A percentile compares a stretch with the other conserved stretches of the same genome.
Conservation (phyloP, 1,140 invertebrate species). For the Zaprionus lachaisei region DNA sequence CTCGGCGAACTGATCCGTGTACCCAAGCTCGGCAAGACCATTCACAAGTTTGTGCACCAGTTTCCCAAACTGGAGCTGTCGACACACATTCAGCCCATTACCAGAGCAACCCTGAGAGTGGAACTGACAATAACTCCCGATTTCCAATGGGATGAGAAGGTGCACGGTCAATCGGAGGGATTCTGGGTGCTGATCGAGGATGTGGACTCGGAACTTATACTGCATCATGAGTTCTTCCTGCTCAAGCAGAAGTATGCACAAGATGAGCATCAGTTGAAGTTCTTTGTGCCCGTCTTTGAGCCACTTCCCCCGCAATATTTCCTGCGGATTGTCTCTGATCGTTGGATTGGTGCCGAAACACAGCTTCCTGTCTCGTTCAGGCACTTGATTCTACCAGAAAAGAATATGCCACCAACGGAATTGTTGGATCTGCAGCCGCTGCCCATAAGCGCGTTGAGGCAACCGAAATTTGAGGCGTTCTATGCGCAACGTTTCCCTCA, state of each 20-base stretch:
- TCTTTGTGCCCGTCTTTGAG: constrained; percentile 99
- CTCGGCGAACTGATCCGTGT: constrained; percentile 98
- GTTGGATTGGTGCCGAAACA: constrained; percentile 97
- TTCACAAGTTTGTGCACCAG: constrained; percentile 99
- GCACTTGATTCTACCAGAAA: constrained; percentile 98
- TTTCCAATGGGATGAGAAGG: constrained; percentile 99
- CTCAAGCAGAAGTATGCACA: constrained; percentile 97
- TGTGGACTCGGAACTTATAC: constrained; percentile 97
- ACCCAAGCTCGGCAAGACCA: constrained; percentile 98
- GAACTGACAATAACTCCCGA: constrained; percentile 99
- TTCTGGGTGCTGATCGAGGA: constrained; percentile 99
- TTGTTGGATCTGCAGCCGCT: constrained; percentile 98
- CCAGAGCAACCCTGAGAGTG: constrained; percentile 95
- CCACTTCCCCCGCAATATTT: constrained; percentile 99
- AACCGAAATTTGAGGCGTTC: constrained; percentile 93
- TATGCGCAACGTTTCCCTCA: constrained; percentile 95
- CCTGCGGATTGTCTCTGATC: constrained; percentile 91
- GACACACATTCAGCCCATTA: constrained; percentile 99
- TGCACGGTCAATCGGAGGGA: constrained; percentile 97
- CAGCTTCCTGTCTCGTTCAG: constrained; percentile 98
- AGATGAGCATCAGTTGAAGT: constrained; percentile 98
- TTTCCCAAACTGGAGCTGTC: constrained; percentile 97
- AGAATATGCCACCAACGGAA: constrained; percentile 98
- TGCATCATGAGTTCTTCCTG: constrained; percentile 99
- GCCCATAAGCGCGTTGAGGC: constrained; percentile 93